Evolutionary conservation across 2,113 vertebrate species (phyloP).

Genomic region (Pseudopipra pipra): DNA sequence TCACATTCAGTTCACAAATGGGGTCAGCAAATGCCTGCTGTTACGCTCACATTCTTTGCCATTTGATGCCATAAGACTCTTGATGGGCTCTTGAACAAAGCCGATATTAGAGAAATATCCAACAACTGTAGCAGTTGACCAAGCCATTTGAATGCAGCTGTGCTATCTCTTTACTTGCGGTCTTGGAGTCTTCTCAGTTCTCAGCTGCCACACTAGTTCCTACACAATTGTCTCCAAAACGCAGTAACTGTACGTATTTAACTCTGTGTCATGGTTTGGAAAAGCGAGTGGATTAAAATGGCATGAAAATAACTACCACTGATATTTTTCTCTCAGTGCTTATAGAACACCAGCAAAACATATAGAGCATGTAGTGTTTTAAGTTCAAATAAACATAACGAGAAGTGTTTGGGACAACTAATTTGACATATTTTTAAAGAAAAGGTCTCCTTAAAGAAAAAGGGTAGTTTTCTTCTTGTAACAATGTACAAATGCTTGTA

Average conservation of each 20-base stretch:
- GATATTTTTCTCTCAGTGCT: not conserved
- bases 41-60: accelerated
- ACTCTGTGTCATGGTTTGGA: too few relatives aligned
- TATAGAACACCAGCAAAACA: not conserved
- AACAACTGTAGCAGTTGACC: not conserved
- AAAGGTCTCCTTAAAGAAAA: not conserved
- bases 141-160: not conserved
- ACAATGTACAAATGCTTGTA: not conserved
- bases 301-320: not conserved
- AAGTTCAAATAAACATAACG: not conserved
- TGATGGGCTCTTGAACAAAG: not conserved
- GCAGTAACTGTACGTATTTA: not conserved
- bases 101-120: not conserved
- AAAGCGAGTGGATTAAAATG: not conserved
- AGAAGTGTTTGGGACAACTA: not conserved
- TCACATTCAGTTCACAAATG: not conserved
- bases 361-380: not conserved
- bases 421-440: not conserved
- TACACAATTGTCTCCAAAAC: not conserved
- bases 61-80: not conserved
- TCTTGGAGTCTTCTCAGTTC: not conserved
- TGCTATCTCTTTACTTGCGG: not conserved
- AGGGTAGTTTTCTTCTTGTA: not conserved
- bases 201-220: not conserved
- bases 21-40: not conserved